phyloP scores from a whole-genome alignment of 2,797 vertebrate genomes.

The Enteromius trimaculatus region DNA sequence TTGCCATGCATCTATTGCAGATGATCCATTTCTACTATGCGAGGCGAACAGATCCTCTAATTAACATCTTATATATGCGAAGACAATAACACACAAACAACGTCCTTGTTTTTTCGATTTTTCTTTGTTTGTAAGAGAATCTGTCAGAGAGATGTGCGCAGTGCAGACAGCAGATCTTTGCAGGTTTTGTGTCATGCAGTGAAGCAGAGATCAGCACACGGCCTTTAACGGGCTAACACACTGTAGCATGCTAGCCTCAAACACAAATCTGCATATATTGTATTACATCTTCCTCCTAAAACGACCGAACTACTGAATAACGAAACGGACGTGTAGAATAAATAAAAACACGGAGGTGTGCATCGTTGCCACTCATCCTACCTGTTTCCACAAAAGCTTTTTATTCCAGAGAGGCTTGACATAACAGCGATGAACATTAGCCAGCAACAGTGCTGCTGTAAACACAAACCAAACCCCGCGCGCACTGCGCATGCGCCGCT shows the following conservation, averaged over 20 bases:
- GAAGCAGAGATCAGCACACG: slow-evolving; percentile 28
- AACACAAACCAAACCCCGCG: slow-evolving; percentile 79
- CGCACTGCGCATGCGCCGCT: slow-evolving; percentile 70
- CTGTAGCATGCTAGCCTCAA: slow-evolving; percentile 37
- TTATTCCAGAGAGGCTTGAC: slow-evolving; percentile 72
- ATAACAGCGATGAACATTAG: slow-evolving; percentile 74
- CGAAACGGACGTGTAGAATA: slow-evolving; percentile 4
- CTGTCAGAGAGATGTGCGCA: background rate
- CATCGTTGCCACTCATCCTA: slow-evolving; percentile 59
- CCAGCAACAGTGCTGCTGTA: slow-evolving; percentile 78
- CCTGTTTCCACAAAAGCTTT: slow-evolving; percentile 69
- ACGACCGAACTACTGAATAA: background rate
- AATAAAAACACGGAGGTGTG: background rate
- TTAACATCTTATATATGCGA: too few species aligned
- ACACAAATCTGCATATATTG: slow-evolving; percentile 10
- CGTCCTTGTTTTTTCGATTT: background rate
- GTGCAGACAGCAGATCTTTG: slow-evolving; percentile 10
- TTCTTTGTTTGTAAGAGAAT: background rate
- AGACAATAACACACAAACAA: background rate
- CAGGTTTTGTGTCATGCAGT: slow-evolving; percentile 25
- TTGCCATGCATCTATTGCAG: background rate
- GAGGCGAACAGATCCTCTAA: background rate
- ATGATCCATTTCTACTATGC: background rate
- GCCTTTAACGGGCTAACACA: slow-evolving; percentile 42
- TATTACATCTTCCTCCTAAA: background rate